phyloP scores from a whole-genome alignment of 1,140 invertebrate genomes.

The Hirudo medicinalis region DNA sequence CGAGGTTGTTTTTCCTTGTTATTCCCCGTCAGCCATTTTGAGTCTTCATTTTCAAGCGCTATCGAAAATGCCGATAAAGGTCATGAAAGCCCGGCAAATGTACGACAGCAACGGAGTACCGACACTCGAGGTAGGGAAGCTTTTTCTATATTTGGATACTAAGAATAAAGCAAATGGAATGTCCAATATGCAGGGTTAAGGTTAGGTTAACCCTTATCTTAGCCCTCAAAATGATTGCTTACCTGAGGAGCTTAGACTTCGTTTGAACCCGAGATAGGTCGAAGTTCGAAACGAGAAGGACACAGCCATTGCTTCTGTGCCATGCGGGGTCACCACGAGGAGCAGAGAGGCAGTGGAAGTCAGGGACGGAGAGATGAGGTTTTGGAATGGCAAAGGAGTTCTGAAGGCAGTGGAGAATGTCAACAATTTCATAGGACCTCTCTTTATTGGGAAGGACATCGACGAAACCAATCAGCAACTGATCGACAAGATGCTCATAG shows the following conservation, averaged over 20 bases:
- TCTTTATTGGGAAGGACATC: slow-evolving; percentile 6
- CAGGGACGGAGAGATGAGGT: slow-evolving; percentile 1
- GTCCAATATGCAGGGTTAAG: no score
- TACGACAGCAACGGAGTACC: neutral
- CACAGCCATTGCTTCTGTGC: neutral
- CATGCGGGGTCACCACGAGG: neutral
- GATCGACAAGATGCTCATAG: slow-evolving; percentile 10
- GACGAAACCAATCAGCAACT: slow-evolving; percentile 5
- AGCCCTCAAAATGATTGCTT: no score
- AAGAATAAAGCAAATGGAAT: no score
- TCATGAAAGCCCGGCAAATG: neutral
- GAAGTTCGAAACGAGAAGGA: slow-evolving; percentile 2
- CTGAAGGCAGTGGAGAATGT: slow-evolving; percentile 7
- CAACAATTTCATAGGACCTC: slow-evolving; percentile 1
- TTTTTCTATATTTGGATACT: no score
- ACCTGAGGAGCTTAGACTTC: no score
- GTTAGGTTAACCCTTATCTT: no score
- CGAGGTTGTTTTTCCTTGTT: no score
- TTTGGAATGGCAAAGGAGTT: slow-evolving; percentile 3
- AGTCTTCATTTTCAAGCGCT: no score
- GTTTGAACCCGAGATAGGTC: neutral
- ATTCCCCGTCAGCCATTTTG: no score
- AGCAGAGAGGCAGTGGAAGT: slow-evolving; percentile 2
- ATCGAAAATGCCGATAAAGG: slow-evolving; percentile 1
- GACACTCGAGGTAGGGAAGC: neutral